phyloP scores from a whole-genome alignment of 2,113 vertebrate genomes.

The Cardinalis cardinalis region DNA sequence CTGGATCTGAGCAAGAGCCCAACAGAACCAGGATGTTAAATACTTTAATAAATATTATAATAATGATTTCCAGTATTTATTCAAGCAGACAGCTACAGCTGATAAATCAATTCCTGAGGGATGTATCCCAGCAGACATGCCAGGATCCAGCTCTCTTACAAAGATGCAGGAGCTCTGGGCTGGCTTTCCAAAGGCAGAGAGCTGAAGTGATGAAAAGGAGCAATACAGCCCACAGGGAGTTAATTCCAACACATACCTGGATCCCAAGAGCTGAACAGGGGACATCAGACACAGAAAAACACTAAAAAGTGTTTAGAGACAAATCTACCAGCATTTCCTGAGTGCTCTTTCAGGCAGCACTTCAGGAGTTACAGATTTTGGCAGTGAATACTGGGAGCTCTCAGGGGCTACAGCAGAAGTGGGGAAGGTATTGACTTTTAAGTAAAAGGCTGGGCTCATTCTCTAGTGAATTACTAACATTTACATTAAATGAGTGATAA shows the following conservation, averaged over 20 bases:
- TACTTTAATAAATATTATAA: too few relatives aligned
- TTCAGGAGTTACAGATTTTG: not conserved
- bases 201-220: not conserved
- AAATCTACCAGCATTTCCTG: not conserved
- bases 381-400: not conserved
- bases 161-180: not conserved
- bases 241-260: not conserved
- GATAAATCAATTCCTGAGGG: not conserved
- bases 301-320: not conserved
- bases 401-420: not conserved
- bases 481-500: conserved; percentile 35
- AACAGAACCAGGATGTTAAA: not conserved
- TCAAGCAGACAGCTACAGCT: not conserved
- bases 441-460: not conserved
- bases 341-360: not conserved
- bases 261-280: not conserved
- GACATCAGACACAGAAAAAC: not conserved
- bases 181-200: not conserved
- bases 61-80: not conserved
- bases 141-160: not conserved
- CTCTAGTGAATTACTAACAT: conserved; percentile 18
- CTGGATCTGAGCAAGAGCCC: not conserved
- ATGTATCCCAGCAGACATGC: not conserved
- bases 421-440: not conserved
- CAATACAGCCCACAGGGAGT: fast-evolving